Evolutionary conservation across 1,140 invertebrate genomes (phyloP), one percentile per base, ranked within the genome.

Genomic region (Anastatus disparis): DNA sequence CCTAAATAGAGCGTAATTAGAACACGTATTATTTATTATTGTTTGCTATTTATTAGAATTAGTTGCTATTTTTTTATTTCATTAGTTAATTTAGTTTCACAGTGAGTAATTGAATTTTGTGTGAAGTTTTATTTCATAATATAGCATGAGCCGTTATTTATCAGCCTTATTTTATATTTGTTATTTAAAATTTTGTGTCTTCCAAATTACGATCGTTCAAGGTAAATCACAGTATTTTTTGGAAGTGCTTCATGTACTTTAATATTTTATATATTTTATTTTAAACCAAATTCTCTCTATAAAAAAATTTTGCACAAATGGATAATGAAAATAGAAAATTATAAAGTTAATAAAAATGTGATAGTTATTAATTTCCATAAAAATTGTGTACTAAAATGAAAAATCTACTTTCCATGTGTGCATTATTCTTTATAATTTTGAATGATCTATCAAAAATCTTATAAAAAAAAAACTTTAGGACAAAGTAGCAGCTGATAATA

Each of bases 191-290:
- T 27, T n/a, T 17, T 6, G 22, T 35, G 13, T 4, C 53, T 27
- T 31, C 27, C 3, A 10, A 29, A 48, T 50, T 82, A 82, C 55
- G 48, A 42, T 64, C 40, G 44, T 38, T 61, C 20, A 17, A 56
- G 29, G 44, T 20, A 40, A 48, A 63, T 61, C 29, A 72, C 22
- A 65, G 22, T 64, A 38, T 35, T 55, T 29, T 8, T 2, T 20
- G n/a, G 29, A 17, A 22, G n/a, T 35, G 24, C 48, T 53, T n/a
- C 6, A 27, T 29, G n/a, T 13, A 29, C 31, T 26, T n/a, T n/a
- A n/a, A n/a, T n/a, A n/a, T n/a, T n/a, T n/a, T n/a, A n/a, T n/a
- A n/a, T n/a, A n/a, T n/a, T n/a, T n/a, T n/a, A n/a, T n/a, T n/a
- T n/a, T n/a, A n/a, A n/a, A n/a, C n/a, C n/a, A n/a, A n/a, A n/a